Base-by-base conservation (phyloP, 1,140 invertebrate species). In the Euwallacea similis region DNA sequence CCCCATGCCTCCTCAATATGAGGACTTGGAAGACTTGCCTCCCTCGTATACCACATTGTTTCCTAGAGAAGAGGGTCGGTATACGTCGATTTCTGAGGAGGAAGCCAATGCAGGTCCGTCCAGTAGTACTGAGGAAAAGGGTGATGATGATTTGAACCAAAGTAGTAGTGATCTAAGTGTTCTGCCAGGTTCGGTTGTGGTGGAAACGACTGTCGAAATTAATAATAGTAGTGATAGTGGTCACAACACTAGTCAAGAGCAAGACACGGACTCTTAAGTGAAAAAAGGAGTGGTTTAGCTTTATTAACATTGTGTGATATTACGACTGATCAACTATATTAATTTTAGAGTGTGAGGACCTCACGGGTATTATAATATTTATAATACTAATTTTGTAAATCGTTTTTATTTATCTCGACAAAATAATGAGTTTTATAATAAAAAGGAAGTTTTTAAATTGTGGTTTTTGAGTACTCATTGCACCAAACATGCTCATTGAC, bases 11-110 rank as follows among this genome's bases (percentile, higher is more conserved):
- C 82, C 82, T 0, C 77, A 78, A 46, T 83, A 83, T 72, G 82
- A 82, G 33, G 82, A 83, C 15, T 70, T 83, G 7, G 21, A 33
- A 33, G 82, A 83, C 71, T 79, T 80, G 41, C 82, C 82, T 0
- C 82, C 82, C 1, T 76, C 79, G 0, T 83, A 83, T 66, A 77
- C 66, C 11, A 73, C 76, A 0, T 67, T 83, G 6, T 83, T 83
- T 69, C 81, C 82, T 16, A 9, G 11, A 8, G 69, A 65, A 6
- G 61, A 70, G 42, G 61, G 67, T 16, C 67, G 67, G 1, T 69
- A 62, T 41, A 69, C 60, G 11, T 42, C 67, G 47, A 9, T 69
- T 11, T 15, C 46, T 13, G 69, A 70, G 42, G 56, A 69, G 43
- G 55, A 44, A 42, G 55, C 16, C 0, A 16, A 16, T 13, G n/a